phyloP scores from a whole-genome alignment of 2,888 invertebrate species.

The Seira ritae region DNA sequence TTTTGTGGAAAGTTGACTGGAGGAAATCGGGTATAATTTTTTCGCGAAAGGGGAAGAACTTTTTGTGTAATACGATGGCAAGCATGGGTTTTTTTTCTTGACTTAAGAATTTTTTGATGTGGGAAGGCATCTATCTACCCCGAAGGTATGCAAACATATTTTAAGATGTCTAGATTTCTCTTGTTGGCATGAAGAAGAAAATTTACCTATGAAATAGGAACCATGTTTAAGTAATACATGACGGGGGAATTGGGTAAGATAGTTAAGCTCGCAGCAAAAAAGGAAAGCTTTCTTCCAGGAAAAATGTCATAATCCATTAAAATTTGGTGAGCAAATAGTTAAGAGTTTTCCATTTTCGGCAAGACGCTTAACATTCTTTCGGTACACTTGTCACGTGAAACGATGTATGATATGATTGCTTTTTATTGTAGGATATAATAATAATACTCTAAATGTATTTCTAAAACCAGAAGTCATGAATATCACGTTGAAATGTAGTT shows the following conservation, averaged over 20 bases:
- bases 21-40: slow-evolving; percentile 11
- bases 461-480: no score
- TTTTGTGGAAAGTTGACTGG: neutral
- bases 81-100: neutral
- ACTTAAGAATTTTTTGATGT: neutral
- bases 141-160: neutral
- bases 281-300: slow-evolving; percentile 23
- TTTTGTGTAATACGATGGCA: neutral
- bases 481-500: neutral
- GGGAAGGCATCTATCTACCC: neutral
- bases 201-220: neutral
- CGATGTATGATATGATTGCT: slow-evolving; percentile 1
- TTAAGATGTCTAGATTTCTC: neutral
- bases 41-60: neutral
- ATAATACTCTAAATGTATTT: neutral
- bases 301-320: slow-evolving; percentile 38
- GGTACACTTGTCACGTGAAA: neutral
- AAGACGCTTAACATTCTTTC: neutral
- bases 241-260: no score
- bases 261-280: no score
- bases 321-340: neutral
- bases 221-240: no score
- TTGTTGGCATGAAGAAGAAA: neutral
- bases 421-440: neutral
- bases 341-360: no score